These are phyloP conservation scores for Pyrgus malvae DNA, from an alignment of 2,888 invertebrate genomes.

Conservation along the genomic window DNA sequence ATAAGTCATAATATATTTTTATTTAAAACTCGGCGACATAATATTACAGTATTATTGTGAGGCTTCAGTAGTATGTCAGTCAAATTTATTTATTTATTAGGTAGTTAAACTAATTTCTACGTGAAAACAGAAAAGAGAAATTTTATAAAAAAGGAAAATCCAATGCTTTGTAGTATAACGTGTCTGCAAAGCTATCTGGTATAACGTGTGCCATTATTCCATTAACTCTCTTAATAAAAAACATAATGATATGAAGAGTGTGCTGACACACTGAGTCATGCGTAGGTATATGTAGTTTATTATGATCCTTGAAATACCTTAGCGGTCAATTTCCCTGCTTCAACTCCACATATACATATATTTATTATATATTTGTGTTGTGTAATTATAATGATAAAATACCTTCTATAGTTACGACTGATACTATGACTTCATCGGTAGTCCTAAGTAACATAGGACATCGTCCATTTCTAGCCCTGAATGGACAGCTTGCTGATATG, in stretches of 20 bases:
- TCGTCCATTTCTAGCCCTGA: too few species aligned
- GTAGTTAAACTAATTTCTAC: too few species aligned
- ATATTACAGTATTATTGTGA: too few species aligned
- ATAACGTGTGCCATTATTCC: background rate
- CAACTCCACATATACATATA: constrained; percentile 14
- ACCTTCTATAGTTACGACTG: background rate
- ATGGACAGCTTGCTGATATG: too few species aligned
- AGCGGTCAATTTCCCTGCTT: constrained; percentile 46
- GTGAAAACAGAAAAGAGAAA: too few species aligned
- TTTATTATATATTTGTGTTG: background rate
- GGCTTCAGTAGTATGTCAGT: too few species aligned
- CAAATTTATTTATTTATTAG: too few species aligned
- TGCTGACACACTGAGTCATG: constrained; percentile 40
- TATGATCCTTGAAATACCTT: constrained; percentile 47
- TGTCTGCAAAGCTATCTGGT: background rate
- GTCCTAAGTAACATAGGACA: too few species aligned
- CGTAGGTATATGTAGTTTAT: constrained; percentile 25
- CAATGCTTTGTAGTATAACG: background rate
- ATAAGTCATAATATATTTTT: too few species aligned
- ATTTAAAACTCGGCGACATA: too few species aligned
- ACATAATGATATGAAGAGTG: constrained; percentile 15
- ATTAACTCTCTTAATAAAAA: constrained; percentile 16
- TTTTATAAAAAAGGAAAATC: too few species aligned
- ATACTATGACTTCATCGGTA: background rate
- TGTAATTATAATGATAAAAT: background rate